Base-by-base conservation (phyloP, 2,797 vertebrate species). In the Erithacus rubecula region DNA sequence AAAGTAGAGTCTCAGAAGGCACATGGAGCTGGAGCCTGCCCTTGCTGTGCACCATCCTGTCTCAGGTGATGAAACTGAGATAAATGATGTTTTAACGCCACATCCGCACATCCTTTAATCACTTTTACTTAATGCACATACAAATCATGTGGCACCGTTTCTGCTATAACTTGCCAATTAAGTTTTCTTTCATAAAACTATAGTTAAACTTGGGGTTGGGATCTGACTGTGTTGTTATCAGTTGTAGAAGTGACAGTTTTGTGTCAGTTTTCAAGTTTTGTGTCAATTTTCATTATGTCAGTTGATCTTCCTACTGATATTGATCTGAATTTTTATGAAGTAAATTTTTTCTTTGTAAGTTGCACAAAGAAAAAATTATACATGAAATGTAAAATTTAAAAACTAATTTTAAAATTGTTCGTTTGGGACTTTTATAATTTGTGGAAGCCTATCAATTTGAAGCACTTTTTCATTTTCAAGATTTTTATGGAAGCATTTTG, bases 11-110 rank as follows among this genome's bases (percentile, higher is more conserved):
- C 51, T 70, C 34, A 36, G 32, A 37, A 65, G 44, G 21, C 6
- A 26, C 17, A 4, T 3, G 1, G 67, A 75, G 53, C 41, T 0
- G 0, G 3, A 58, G 41, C 24, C 59, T 68, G n/a, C 41, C 34
- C 71, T 90, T n/a, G 44, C 60, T n/a, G 26, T 6, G 4, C 22
- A 6, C 12, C 21, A 11, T 36, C 51, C 20, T n/a, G 12, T 53
- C 63, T 52, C 22, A 30, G 6, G 29, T 43, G 59, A 36, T 29
- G 59, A 34, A 76, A 27, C 23, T 29, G 67, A 82, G 46, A 39
- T 69, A 65, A 62, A 19, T 32, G n/a, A 4, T 51, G 26, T 37
- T 80, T 74, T 41, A 44, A 74, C 91, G 59, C 52, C 22, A 69
- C 13, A 27, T 78, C 43, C 1, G 0, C 21, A 47, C 8, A 7